Evolutionary conservation across 2,888 invertebrate species (phyloP), one percentile per base, ranked within the genome.

Genomic region (Xylocampa areola): DNA sequence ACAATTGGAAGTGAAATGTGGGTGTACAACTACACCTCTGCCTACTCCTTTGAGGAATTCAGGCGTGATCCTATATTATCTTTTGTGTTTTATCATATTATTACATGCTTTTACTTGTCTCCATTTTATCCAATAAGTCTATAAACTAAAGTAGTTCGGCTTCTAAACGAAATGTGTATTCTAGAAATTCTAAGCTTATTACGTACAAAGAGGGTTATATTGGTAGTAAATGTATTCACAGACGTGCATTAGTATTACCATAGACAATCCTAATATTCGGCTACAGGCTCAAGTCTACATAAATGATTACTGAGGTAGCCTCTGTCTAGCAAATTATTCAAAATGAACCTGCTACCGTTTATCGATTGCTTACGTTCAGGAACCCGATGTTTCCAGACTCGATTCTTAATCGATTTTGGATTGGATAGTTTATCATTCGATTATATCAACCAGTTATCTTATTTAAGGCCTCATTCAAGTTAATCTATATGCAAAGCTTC

Each of bases 251-350:
- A 66, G 48, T 25, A 33, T 63, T 25, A 50, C 37, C 35, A 25
- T 48, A 48, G 48, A 49, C 48, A 53, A 23, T 58, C 1, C 51
- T 47, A 35, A 45, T 51, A 64, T 69, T 48, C 35, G 30, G 10
- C 40, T 19, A 40, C 7, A 60, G 44, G 37, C 16, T 16, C 8
- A 16, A 11, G 39, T 50, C 43, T 67, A 54, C 72, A 55, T 68
- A 68, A 68, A 61, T 68, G 37, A 68, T 61, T 30, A 29, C 29
- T 21, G 11, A 13, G n/a, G 13, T 2, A n/a, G 27, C 21, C 19
- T 40, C 43, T 35, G 27, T 45, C 35, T 49, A 44, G 44, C 40
- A 68, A 72, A 72, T 68, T 72, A 68, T 72, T 68, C 57, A 68
- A 55, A 68, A 52, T 45, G 48, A 5, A 33, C 13, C 14, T 23